A percentile compares a stretch with the other conserved stretches of the same genome.
Conservation (phyloP, 2,888 invertebrate species). For the Cheilosia variabilis region DNA sequence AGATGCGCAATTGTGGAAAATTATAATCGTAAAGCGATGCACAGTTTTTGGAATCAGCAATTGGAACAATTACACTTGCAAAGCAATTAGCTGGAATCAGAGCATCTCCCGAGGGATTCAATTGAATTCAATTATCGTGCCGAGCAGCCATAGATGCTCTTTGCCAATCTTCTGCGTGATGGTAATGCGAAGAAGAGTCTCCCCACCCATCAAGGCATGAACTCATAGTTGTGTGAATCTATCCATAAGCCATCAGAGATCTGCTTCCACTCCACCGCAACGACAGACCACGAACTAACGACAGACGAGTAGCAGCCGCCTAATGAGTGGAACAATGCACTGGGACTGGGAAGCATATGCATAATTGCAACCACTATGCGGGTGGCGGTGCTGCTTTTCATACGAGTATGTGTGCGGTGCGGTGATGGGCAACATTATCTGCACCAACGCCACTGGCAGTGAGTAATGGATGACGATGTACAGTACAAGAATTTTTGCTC, state of each 20-base stretch:
- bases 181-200: background rate
- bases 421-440: background rate
- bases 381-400: background rate
- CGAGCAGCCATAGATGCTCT: slow-evolving; percentile 20
- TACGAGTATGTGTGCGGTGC: background rate
- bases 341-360: slow-evolving; percentile 20
- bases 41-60: slow-evolving; percentile 39
- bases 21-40: slow-evolving; percentile 2
- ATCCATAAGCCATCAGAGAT: slow-evolving; percentile 10
- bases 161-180: background rate
- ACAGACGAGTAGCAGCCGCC: background rate
- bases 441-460: slow-evolving; percentile 7
- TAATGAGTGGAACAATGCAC: slow-evolving; percentile 15
- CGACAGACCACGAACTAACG: slow-evolving; percentile 23
- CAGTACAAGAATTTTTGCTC: background rate
- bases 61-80: slow-evolving; percentile 56
- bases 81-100: slow-evolving; percentile 65
- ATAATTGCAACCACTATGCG: slow-evolving; percentile 14
- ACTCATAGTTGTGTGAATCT: background rate
- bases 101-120: slow-evolving; percentile 51
- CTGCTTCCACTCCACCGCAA: slow-evolving; percentile 16
- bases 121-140: slow-evolving; percentile 56
- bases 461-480: slow-evolving; percentile 27
- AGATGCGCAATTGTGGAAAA: slow-evolving; percentile 31
- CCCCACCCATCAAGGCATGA: background rate